Base-by-base conservation (phyloP, 2,888 invertebrate species). In the Caenorhabditis japonica region DNA sequence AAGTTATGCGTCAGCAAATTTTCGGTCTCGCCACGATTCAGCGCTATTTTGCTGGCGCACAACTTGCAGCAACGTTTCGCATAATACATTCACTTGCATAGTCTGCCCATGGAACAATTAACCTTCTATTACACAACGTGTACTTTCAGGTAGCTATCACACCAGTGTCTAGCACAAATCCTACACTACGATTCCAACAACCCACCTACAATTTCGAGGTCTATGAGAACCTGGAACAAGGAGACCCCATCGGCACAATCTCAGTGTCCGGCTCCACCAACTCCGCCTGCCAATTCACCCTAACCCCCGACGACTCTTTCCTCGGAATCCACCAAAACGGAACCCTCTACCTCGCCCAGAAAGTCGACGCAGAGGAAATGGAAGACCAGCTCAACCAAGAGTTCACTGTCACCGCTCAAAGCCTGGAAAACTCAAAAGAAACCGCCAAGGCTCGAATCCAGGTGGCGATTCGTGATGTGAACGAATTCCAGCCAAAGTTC, bases 401-500 rank as follows among this genome's bases (percentile, higher is more conserved):
- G 12, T 72, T 66, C 43, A 59, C 59, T 8, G 62, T 72, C 0
- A 46, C 27, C 7, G 60, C 47, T 30, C 7, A 39, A 10, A 41
- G 12, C 30, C n/a, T 4, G 0, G 52, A 47, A 8, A 62, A 44
- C 23, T 64, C 69, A 12, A 30, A 58, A 0, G 74, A 78, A 34
- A 46, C 51, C 10, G 69, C 82, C 1, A 58, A 72, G 4, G 61
- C 81, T 5, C 74, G 75, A 10, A 46, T 86, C 0, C 76, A 80
- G 52, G 56, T 85, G 15, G 82, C 84, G 19, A 70, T 85, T 19
- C 66, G 76, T n/a, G 84, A 87, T 38, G 84, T 79, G 23, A 81
- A 86, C 66, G 86, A 85, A 52, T 83, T 79, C 62, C 33, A 53
- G 15, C 86, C 86, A 1, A 60, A 69, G 46, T 86, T 87, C 43